Percentiles rank a stretch among this genome's conserved stretches.
Evolutionary conservation across 1,140 invertebrate genomes (phyloP).

Genomic region (Formica exsecta): DNA sequence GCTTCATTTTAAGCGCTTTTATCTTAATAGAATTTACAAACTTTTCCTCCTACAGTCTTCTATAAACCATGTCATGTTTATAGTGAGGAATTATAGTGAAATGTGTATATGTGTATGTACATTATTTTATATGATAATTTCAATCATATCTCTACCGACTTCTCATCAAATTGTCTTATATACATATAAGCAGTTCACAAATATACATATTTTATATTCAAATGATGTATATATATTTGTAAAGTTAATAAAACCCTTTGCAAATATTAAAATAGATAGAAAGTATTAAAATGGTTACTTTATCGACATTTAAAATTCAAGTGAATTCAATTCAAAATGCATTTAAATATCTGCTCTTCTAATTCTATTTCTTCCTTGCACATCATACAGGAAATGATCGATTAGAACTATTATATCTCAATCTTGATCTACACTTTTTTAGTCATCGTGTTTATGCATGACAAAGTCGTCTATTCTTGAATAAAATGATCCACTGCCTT

Average conservation of each 20-base stretch:
- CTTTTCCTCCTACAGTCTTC: neutral
- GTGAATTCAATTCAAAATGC: neutral
- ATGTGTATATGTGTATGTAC: neutral
- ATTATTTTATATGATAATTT: neutral
- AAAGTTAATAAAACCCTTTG: neutral
- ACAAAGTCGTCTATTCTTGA: neutral
- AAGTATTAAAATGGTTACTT: neutral
- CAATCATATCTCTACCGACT: slow-evolving; percentile 2
- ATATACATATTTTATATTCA: neutral
- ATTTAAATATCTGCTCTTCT: neutral
- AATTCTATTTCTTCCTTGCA: neutral
- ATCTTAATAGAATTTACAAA: neutral
- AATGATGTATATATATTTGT: neutral
- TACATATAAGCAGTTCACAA: neutral
- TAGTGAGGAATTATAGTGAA: neutral
- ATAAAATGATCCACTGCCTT: slow-evolving; percentile 52
- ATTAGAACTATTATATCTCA: neutral
- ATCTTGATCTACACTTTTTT: slow-evolving; percentile 15
- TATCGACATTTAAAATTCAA: neutral
- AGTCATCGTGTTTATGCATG: neutral
- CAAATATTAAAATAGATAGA: neutral
- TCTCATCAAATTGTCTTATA: neutral
- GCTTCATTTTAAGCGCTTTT: slow-evolving; percentile 32
- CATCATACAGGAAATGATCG: neutral
- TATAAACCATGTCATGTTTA: neutral